Evolutionary conservation across 2,888 invertebrate species (phyloP).

Genomic region (Bursaphelenchus okinawaensis): DNA sequence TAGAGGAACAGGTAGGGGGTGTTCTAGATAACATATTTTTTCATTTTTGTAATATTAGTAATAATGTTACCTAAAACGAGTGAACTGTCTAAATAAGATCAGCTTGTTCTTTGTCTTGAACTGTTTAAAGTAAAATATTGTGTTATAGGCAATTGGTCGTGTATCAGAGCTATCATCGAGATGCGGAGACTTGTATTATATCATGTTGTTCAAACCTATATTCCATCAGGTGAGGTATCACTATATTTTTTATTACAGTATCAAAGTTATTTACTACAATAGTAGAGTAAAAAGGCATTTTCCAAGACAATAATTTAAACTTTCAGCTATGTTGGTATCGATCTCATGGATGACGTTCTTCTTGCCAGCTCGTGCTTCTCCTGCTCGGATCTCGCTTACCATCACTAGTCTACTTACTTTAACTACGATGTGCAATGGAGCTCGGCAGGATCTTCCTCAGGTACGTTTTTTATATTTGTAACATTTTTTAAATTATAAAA

Average conservation of each 20-base stretch:
- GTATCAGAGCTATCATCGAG: constrained; percentile 49
- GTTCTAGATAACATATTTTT: no score
- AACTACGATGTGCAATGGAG: constrained; percentile 57
- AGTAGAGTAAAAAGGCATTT: no score
- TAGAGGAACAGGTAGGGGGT: constrained; percentile 41
- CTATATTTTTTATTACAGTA: not conserved
- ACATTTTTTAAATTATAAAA: no score
- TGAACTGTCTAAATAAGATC: no score
- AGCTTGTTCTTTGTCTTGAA: no score
- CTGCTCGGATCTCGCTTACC: constrained; percentile 54
- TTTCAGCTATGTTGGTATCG: constrained; percentile 46
- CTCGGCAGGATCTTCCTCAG: constrained; percentile 56
- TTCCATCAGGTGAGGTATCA: constrained; percentile 45
- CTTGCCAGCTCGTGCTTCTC: constrained; percentile 56
- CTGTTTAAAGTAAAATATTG: no score
- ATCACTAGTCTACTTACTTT: constrained; percentile 56
- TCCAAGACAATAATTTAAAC: no score
- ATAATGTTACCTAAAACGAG: no score
- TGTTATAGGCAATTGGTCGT: constrained; percentile 52
- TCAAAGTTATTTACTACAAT: no score
- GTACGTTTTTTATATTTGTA: constrained; percentile 21
- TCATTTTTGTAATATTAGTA: no score
- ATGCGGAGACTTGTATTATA: constrained; percentile 53
- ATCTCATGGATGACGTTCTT: constrained; percentile 57
- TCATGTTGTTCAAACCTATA: constrained; percentile 57